phyloP scores from a whole-genome alignment of 2,888 invertebrate genomes.

The Drosophila dives region DNA sequence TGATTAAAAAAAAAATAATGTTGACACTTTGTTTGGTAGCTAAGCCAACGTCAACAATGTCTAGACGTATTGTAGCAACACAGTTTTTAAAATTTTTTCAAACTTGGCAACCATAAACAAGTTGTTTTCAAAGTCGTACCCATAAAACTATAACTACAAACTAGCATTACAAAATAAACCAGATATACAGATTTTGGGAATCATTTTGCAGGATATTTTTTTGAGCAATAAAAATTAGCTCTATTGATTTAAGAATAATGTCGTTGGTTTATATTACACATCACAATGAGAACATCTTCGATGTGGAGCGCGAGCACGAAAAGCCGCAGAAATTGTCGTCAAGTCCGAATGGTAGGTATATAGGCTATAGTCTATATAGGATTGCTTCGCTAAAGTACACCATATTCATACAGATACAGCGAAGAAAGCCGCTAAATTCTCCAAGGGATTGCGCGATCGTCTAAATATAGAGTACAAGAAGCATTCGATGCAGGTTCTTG shows the following conservation, averaged over 20 bases:
- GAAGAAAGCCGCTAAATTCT: constrained; percentile 26
- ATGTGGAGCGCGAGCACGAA: constrained; percentile 73
- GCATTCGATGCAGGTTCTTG: constrained; percentile 83
- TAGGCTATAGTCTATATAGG: not conserved
- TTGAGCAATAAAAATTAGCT: not conserved
- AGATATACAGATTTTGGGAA: constrained; percentile 24
- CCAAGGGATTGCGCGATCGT: constrained; percentile 52
- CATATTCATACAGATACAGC: not conserved
- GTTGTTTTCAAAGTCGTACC: not conserved
- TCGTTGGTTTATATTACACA: constrained; percentile 88
- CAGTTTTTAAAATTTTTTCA: constrained; percentile 3
- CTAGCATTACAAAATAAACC: constrained; percentile 29
- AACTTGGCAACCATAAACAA: constrained; percentile 39
- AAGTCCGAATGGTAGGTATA: constrained; percentile 10
- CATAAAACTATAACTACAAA: constrained; percentile 9
- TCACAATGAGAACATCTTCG: constrained; percentile 89
- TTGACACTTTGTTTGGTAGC: constrained; percentile 15
- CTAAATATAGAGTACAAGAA: constrained; percentile 57
- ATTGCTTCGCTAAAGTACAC: not conserved
- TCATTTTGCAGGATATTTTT: constrained; percentile 26
- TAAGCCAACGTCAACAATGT: constrained; percentile 21
- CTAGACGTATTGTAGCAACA: constrained; percentile 28
- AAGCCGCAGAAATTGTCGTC: not conserved
- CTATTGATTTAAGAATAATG: constrained; percentile 84
- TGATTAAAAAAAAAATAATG: not conserved